Evolutionary conservation across 2,797 vertebrate species (phyloP).

Genomic region (Momotus momota): DNA sequence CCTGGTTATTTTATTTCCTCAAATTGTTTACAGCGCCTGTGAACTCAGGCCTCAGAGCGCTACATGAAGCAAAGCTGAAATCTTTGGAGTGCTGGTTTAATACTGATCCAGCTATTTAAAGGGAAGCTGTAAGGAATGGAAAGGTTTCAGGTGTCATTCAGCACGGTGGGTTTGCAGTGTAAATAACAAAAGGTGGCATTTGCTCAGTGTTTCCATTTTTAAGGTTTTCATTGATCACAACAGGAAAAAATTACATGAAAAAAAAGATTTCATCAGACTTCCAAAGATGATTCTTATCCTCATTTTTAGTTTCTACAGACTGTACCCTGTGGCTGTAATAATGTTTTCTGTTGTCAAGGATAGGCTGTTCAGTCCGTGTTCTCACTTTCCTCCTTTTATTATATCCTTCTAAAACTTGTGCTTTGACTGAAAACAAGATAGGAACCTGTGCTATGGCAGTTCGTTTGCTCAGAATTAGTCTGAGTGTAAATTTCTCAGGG

Average conservation of each 20-base stretch:
- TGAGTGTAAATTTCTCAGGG: not conserved
- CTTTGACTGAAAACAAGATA: not conserved
- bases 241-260: not conserved
- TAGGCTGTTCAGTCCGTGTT: not conserved
- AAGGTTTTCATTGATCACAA: not conserved
- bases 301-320: not conserved
- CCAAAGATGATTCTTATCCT: slow-evolving; percentile 17
- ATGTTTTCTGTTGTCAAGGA: slow-evolving; percentile 29
- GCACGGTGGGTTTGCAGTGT: not conserved
- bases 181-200: slow-evolving; percentile 59
- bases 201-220: not conserved
- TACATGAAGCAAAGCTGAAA: not conserved
- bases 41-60: not conserved
- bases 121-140: not conserved
- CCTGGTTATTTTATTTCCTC: not conserved
- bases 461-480: slow-evolving; percentile 29
- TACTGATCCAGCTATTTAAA: not conserved
- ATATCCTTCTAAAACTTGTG: slow-evolving; percentile 30
- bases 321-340: slow-evolving; percentile 9
- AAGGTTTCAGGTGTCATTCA: slow-evolving; percentile 47
- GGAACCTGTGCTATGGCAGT: not conserved
- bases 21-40: not conserved
- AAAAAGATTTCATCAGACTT: slow-evolving; percentile 6
- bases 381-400: slow-evolving; percentile 8
- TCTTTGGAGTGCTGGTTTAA: not conserved